phyloP scores from a whole-genome alignment of 2,888 invertebrate genomes.

The Tetranychus truncatus region DNA sequence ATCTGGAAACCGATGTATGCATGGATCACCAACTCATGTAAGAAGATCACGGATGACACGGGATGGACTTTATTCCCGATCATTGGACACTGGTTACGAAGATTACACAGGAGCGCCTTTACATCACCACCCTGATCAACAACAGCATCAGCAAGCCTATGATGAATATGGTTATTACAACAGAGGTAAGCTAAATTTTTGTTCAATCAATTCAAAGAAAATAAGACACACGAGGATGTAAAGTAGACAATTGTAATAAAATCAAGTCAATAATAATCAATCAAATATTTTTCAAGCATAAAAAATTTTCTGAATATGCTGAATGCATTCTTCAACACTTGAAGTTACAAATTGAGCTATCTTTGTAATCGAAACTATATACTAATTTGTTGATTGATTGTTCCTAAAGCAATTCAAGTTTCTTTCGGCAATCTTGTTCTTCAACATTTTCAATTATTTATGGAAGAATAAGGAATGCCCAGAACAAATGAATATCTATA shows the following conservation, averaged over 20 bases:
- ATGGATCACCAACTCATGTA: slow-evolving; percentile 1
- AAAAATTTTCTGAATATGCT: too few species aligned
- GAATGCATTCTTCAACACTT: too few species aligned
- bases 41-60: neutral
- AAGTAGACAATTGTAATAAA: neutral
- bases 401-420: too few species aligned
- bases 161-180: slow-evolving; percentile 6
- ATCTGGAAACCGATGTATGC: neutral
- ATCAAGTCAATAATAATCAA: slow-evolving; percentile 6
- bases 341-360: too few species aligned
- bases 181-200: neutral
- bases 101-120: neutral
- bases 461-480: too few species aligned
- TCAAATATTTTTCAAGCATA: neutral
- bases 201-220: too few species aligned
- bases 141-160: neutral
- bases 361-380: too few species aligned
- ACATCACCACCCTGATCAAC: neutral
- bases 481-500: neutral
- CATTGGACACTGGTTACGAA: slow-evolving; percentile 10
- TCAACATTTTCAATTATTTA: too few species aligned
- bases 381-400: too few species aligned
- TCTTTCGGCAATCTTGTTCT: too few species aligned
- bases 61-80: slow-evolving; percentile 8
- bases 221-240: neutral